These are phyloP conservation scores for Galerucella calmariensis DNA, from an alignment of 2,888 invertebrate genomes.

Conservation along the genomic window DNA sequence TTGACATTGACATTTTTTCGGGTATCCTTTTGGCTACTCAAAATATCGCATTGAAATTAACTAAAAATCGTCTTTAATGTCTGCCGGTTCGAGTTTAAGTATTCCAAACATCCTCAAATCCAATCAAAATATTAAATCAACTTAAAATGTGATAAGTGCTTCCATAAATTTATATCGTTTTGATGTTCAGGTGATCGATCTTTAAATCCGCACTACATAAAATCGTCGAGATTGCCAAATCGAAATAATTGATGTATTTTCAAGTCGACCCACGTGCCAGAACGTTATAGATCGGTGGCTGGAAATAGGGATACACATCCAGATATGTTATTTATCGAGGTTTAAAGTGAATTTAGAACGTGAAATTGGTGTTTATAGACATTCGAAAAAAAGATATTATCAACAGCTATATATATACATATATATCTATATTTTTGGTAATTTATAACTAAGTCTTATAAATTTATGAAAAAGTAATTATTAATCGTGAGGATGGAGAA, in stretches of 20 bases:
- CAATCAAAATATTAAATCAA: conserved; percentile 9
- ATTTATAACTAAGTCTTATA: too few species aligned
- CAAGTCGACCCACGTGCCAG: conserved; percentile 24
- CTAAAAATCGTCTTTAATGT: too few species aligned
- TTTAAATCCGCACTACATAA: conserved; percentile 44
- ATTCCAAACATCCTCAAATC: background rate
- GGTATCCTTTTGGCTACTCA: too few species aligned
- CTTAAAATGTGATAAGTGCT: conserved; percentile 37
- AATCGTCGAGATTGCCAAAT: conserved; percentile 38
- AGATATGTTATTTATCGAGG: background rate
- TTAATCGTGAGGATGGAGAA: too few species aligned
- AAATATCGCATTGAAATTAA: too few species aligned
- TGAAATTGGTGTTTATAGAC: background rate
- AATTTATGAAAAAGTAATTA: too few species aligned
- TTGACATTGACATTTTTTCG: too few species aligned
- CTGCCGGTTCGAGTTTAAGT: background rate
- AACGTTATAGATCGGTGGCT: background rate
- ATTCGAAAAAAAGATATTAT: background rate
- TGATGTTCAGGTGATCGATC: conserved; percentile 48
- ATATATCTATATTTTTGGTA: too few species aligned
- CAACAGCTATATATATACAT: background rate
- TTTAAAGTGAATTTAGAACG: background rate
- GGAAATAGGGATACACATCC: conserved; percentile 6
- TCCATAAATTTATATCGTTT: conserved; percentile 55
- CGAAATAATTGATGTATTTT: conserved; percentile 42